Conservation (phyloP, 1,140 invertebrate species). For the Calliopsis andreniformis region DNA sequence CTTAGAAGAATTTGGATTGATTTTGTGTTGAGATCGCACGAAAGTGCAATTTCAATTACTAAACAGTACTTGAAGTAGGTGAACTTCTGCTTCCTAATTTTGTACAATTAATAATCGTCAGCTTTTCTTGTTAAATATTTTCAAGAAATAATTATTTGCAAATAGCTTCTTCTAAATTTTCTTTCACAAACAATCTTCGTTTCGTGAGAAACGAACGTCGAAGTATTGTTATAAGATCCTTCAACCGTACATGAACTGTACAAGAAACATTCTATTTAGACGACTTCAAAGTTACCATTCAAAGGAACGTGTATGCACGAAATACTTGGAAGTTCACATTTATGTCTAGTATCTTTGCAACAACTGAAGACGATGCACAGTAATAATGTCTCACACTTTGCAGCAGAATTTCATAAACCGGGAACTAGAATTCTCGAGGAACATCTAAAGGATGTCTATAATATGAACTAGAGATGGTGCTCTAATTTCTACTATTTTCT, state of each 20-base stretch:
- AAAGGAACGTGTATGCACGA: neutral
- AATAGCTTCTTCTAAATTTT: too few species aligned
- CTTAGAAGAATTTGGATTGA: neutral
- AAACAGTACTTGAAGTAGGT: too few species aligned
- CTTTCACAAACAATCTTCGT: too few species aligned
- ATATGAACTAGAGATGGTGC: slow-evolving; percentile 15
- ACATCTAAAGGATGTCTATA: neutral
- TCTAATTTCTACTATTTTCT: slow-evolving; percentile 50
- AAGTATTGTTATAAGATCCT: neutral
- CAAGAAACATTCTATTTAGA: neutral
- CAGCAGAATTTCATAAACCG: neutral
- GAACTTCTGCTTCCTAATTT: too few species aligned
- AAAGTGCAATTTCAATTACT: neutral
- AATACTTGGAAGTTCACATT: slow-evolving; percentile 2
- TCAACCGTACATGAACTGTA: neutral
- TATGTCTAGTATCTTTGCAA: slow-evolving; percentile 25
- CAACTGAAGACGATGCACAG: neutral
- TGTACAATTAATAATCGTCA: too few species aligned
- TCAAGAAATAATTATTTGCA: too few species aligned
- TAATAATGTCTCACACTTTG: neutral
- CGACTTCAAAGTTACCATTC: neutral
- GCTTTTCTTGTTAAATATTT: too few species aligned
- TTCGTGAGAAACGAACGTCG: neutral
- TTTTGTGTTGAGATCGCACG: neutral
- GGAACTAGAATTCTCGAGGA: neutral